phyloP scores from a whole-genome alignment of 2,113 vertebrate species.

The Elephas maximus region DNA sequence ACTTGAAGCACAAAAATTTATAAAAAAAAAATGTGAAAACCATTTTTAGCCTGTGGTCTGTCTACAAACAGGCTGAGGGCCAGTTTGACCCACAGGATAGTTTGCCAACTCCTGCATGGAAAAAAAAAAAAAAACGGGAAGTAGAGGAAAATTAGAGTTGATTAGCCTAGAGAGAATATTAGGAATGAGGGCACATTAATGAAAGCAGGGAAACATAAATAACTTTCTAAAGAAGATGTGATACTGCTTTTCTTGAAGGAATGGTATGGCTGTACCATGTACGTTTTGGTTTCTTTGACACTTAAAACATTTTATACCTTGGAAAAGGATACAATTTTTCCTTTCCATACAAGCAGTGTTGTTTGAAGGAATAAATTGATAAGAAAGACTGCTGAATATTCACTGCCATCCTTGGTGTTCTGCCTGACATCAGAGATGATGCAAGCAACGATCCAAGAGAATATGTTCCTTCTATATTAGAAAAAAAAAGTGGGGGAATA shows the following conservation, averaged over 20 bases:
- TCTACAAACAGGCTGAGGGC: not conserved
- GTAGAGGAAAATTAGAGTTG: slow-evolving; percentile 1
- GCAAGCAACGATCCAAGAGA: not conserved
- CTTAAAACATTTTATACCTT: not conserved
- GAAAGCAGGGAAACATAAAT: slow-evolving; percentile 9
- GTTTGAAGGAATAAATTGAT: not conserved
- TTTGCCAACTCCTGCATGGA: not conserved
- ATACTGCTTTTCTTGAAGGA: not conserved
- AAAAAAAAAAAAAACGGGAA: not conserved
- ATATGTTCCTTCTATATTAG: not conserved
- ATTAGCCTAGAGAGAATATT: not conserved
- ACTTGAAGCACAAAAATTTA: too few relatives aligned
- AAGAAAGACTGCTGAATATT: not conserved
- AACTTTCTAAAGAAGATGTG: slow-evolving; percentile 3
- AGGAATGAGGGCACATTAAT: not conserved
- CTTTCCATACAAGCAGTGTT: not conserved
- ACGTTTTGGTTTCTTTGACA: slow-evolving; percentile 35
- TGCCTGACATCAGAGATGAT: not conserved
- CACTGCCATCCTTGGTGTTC: not conserved
- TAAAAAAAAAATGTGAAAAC: not conserved
- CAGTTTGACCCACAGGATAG: not conserved
- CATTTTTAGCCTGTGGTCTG: not conserved
- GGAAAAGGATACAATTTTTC: not conserved
- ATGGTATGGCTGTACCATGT: not conserved
- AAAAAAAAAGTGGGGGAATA: not conserved